Percentiles rank a stretch among this genome's conserved stretches.
Evolutionary conservation across 2,113 vertebrate genomes (phyloP).

Genomic region (Emydocephalus ijimae): DNA sequence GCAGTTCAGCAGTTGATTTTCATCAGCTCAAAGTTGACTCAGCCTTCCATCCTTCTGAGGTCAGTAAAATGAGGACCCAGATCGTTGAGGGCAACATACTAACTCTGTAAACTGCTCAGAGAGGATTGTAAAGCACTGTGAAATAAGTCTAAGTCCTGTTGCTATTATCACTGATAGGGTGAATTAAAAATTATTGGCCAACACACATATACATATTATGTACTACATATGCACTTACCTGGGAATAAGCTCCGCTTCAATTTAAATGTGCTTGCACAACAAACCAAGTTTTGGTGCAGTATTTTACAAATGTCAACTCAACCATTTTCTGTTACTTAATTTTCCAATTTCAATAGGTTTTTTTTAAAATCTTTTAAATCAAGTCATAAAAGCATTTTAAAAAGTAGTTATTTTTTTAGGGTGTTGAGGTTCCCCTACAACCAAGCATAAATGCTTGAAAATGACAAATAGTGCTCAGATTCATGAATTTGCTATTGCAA

Average conservation of each 20-base stretch:
- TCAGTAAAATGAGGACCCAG: too few relatives aligned
- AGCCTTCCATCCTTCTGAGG: too few relatives aligned
- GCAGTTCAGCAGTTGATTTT: too few relatives aligned
- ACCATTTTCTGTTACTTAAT: too few relatives aligned
- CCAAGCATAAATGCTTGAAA: slow-evolving; percentile 8
- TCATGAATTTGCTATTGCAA: background rate
- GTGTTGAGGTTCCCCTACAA: background rate
- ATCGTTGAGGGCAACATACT: too few relatives aligned
- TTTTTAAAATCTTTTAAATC: background rate
- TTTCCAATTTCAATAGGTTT: background rate
- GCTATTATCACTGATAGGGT: background rate
- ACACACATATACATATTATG: background rate
- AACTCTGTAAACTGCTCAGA: too few relatives aligned
- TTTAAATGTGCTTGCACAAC: background rate
- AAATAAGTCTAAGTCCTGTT: too few relatives aligned
- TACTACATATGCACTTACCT: background rate
- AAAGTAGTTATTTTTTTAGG: slow-evolving; percentile 23
- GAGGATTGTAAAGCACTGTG: too few relatives aligned
- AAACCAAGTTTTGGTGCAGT: background rate
- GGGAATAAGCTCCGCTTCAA: background rate
- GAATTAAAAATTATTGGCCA: background rate
- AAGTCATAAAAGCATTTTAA: background rate
- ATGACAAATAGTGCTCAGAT: background rate
- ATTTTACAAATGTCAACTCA: background rate
- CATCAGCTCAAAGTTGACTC: too few relatives aligned